These are phyloP conservation scores for Poeciliopsis paucimaculata DNA, from an alignment of 2,797 vertebrate species.

Conservation along the genomic window DNA sequence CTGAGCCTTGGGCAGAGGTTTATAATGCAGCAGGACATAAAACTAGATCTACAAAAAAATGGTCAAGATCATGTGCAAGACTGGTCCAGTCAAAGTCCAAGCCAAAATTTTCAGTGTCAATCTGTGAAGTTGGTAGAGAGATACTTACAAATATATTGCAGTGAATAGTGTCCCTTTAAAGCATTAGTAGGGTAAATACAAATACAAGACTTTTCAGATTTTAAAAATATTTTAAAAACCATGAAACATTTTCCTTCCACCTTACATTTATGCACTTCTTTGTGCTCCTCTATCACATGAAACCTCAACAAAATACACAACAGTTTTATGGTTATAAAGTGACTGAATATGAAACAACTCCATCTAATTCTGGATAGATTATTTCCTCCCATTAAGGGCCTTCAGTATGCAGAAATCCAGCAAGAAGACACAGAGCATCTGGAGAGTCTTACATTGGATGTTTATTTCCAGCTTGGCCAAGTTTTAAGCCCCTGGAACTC, in stretches of 20 bases:
- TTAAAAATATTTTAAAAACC: background rate
- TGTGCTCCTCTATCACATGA: background rate
- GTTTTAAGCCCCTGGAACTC: constrained; percentile 75
- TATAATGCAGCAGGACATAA: background rate
- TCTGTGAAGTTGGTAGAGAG: background rate
- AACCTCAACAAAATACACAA: background rate
- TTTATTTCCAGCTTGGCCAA: constrained; percentile 75
- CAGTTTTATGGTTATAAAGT: background rate
- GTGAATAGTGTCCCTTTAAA: background rate
- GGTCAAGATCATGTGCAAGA: background rate
- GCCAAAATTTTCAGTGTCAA: background rate
- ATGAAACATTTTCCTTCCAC: background rate
- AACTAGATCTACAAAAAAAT: background rate
- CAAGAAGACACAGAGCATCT: constrained; percentile 69
- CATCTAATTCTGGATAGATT: constrained; percentile 49
- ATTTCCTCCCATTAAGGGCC: constrained; percentile 73
- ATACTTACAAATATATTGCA: background rate
- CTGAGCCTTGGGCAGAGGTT: background rate
- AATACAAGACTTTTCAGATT: background rate
- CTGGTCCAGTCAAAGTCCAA: background rate
- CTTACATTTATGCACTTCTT: background rate
- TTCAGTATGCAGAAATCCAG: constrained; percentile 62
- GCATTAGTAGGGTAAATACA: background rate
- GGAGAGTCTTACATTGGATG: constrained; percentile 79
- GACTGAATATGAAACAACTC: background rate